Evolutionary conservation across 2,113 vertebrate genomes (phyloP).

Genomic region (Crotalus viridis): DNA sequence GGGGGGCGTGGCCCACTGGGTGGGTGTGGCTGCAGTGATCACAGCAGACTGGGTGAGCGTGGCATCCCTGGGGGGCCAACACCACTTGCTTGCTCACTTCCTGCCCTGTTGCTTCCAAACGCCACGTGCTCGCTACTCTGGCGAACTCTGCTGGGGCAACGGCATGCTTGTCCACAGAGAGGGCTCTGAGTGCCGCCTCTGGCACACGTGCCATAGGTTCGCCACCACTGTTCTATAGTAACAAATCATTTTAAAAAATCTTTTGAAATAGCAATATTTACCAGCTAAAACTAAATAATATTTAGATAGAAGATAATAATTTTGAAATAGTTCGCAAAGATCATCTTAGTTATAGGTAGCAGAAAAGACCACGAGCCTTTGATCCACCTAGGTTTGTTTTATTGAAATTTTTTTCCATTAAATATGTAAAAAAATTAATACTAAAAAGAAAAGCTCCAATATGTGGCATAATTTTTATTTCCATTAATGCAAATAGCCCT

Average conservation of each 20-base stretch:
- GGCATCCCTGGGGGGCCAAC: no score
- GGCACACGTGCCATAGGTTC: no score
- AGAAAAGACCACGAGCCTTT: neutral
- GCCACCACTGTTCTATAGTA: neutral
- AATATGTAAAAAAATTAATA: neutral
- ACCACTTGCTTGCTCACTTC: no score
- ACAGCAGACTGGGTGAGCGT: no score
- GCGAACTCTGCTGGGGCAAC: no score
- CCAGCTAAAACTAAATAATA: neutral
- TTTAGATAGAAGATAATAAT: neutral
- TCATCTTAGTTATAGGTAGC: neutral
- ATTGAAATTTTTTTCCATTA: neutral
- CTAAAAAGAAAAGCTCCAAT: neutral
- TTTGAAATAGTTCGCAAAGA: neutral
- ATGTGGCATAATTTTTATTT: neutral
- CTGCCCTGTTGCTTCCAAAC: no score
- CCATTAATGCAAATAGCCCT: neutral
- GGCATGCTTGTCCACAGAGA: no score
- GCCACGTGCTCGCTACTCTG: no score
- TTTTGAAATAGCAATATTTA: neutral
- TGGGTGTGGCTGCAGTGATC: no score
- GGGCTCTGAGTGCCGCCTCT: no score
- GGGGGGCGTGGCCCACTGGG: no score
- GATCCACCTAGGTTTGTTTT: neutral
- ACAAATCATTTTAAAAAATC: neutral